Base-by-base conservation (phyloP, 2,888 invertebrate species). In the Xestia c-nigrum region DNA sequence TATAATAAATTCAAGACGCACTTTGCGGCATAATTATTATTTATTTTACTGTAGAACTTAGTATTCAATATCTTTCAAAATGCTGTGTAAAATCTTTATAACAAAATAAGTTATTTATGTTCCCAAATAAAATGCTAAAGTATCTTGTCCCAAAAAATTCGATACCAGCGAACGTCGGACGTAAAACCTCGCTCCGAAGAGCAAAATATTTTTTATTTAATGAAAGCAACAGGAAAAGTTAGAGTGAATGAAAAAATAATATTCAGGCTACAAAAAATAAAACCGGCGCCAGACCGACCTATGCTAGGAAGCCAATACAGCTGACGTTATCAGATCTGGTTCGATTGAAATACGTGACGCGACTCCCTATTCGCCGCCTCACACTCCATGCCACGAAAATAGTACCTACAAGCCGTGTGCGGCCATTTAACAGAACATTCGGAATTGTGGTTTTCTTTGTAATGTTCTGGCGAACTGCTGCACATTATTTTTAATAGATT, bases 311-410 rank as follows among this genome's bases (percentile, higher is more conserved):
- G 86, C 87, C 89, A 90, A 89, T 89, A 90, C 86, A 85, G 88
- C 89, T 88, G 91, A 90, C 87, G 88, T 89, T 92, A 91, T 91
- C 90, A 90, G 90, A 90, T 90, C 90, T 91, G 91, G 91, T 91
- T 92, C 93, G 91, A 96, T 95, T 95, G 94, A 95, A 94, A 93
- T 94, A 95, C 95, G 95, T 95, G 95, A 92, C 90, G 85, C 86
- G 93, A 91, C 88, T 94, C 78, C 89, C 87, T 89, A 93, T 91
- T 90, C 87, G 82, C 77, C 86, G 79, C 88, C 81, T 80, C 85
- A 77, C 81, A 83, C 84, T 85, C 79, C 75, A 77, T 83, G 83
- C 83, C 83, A 85, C 87, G 82, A 89, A 90, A 91, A 90, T 90
- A 90, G 89, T 89, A 88, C n/a, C n/a, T n/a, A n/a, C 85, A 75